A percentile compares a stretch with the other conserved stretches of the same genome.
Evolutionary conservation across 2,113 vertebrate genomes (phyloP).

Genomic region (Meriones unguiculatus): DNA sequence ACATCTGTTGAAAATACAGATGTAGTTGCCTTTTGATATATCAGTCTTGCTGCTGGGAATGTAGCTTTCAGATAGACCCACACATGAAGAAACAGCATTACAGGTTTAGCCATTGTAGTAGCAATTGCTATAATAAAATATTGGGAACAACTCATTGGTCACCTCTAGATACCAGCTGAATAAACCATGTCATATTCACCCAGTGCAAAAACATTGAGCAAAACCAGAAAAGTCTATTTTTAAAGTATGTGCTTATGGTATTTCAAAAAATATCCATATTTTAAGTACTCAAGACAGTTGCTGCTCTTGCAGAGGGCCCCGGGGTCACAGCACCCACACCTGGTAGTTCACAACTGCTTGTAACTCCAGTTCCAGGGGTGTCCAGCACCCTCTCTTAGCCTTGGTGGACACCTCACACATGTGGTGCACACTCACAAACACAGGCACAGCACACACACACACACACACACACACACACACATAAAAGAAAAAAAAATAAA

Average conservation of each 20-base stretch:
- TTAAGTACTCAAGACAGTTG: too few species aligned
- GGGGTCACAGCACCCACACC: not conserved
- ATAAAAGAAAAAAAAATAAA: not conserved
- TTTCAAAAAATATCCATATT: not conserved
- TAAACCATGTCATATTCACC: not conserved
- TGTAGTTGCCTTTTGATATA: not conserved
- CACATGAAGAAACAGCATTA: accelerated
- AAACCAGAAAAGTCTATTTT: not conserved
- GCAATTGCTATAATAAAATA: not conserved
- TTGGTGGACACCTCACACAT: not conserved
- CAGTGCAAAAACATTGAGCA: not conserved
- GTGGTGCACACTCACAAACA: not conserved
- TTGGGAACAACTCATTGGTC: not conserved
- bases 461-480: not conserved
- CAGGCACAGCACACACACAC: not conserved
- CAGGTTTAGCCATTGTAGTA: not conserved
- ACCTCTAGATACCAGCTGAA: not conserved
- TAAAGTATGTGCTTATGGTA: not conserved
- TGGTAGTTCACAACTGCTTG: not conserved
- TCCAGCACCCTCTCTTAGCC: not conserved
- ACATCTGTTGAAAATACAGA: not conserved
- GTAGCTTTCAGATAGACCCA: not conserved
- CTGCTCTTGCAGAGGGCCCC: not conserved
- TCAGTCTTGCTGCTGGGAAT: not conserved
- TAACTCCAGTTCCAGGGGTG: not conserved